phyloP scores from a whole-genome alignment of 2,113 vertebrate genomes.

The Halichoeres trimaculatus region DNA sequence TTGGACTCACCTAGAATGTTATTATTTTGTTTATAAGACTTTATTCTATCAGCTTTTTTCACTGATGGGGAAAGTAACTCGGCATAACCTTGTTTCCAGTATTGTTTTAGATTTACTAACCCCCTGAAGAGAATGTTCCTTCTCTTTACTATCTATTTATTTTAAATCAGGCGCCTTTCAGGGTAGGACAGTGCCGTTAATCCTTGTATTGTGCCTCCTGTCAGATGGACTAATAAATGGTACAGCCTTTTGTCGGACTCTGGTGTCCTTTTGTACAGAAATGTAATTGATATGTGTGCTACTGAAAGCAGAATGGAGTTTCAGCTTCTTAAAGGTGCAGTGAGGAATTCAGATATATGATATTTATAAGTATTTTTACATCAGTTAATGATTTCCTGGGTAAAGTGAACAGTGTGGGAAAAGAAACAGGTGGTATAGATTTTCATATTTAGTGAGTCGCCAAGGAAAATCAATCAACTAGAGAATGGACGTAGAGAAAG shows the following conservation, averaged over 20 bases:
- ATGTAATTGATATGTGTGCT: no score
- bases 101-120: conserved; percentile 61
- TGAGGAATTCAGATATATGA: no score
- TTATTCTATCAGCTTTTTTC: conserved; percentile 10
- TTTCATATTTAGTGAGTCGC: no score
- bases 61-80: conserved; percentile 1
- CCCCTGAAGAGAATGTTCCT: conserved; percentile 36
- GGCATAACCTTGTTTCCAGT: conserved; percentile 5
- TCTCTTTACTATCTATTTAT: conserved; percentile 70
- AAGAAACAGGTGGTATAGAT: no score
- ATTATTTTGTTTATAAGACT: background rate
- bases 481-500: no score
- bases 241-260: conserved; percentile 2
- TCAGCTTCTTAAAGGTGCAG: background rate
- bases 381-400: no score
- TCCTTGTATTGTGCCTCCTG: conserved; percentile 42
- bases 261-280: background rate
- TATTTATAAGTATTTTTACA: no score
- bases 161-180: conserved; percentile 57
- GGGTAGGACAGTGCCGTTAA: conserved; percentile 49
- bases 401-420: no score
- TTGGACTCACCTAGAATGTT: conserved; percentile 8
- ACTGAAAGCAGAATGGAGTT: no score
- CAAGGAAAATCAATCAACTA: no score
- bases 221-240: conserved; percentile 69